Evolutionary conservation across 2,888 invertebrate genomes (phyloP).

Genomic region (Euzetes globulus): DNA sequence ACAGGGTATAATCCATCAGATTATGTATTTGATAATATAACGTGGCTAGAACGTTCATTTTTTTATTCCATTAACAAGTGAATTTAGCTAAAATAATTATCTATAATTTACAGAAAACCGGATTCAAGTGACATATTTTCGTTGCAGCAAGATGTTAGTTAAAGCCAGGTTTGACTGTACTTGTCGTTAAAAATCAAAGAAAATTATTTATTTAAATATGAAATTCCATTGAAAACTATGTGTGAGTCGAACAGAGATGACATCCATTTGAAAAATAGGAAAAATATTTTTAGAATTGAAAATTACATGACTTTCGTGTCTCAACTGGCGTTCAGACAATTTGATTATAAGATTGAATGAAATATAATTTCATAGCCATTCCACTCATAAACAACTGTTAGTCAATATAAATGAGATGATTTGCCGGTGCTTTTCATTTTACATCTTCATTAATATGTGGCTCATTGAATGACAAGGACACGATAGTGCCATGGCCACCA

Average conservation of each 20-base stretch:
- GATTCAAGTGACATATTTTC: no score
- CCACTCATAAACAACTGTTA: constrained; percentile 13
- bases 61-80: no score
- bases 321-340: neutral
- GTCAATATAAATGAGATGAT: neutral
- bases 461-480: constrained; percentile 15
- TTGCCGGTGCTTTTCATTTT: constrained; percentile 2
- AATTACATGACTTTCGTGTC: neutral
- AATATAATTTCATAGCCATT: neutral
- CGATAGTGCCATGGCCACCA: no score
- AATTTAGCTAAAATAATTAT: no score
- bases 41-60: no score
- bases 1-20: no score
- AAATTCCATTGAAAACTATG: neutral
- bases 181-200: neutral
- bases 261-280: neutral
- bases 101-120: no score
- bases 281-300: neutral
- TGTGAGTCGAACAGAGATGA: neutral
- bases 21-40: no score
- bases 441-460: constrained; percentile 6
- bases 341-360: neutral
- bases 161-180: no score
- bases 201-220: neutral
- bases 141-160: no score